Conservation (phyloP, 2,888 invertebrate species). For the Achlya flavicornis region DNA sequence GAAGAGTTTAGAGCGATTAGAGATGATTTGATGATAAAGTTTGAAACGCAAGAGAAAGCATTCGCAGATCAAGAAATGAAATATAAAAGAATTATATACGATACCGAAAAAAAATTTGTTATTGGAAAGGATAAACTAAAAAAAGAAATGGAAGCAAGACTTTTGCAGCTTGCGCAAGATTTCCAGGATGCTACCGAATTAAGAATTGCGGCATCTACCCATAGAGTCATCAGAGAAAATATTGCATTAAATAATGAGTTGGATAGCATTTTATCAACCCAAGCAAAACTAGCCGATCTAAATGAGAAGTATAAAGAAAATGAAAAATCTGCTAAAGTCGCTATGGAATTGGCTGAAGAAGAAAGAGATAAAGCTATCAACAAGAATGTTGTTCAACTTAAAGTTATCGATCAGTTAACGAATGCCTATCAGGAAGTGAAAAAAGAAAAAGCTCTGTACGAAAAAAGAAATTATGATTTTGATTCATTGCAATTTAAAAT, state of each 20-base stretch:
- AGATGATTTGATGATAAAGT: constrained; percentile 92
- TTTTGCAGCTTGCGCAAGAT: constrained; percentile 91
- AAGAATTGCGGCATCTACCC: constrained; percentile 94
- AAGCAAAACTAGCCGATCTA: constrained; percentile 85
- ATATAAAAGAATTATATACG: constrained; percentile 91
- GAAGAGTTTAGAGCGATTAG: constrained; percentile 96
- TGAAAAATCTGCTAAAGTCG: constrained; percentile 80
- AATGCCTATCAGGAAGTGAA: constrained; percentile 81
- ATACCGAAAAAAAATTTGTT: constrained; percentile 89
- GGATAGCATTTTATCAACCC: constrained; percentile 85
- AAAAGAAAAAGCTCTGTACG: constrained; percentile 69
- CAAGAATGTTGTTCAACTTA: constrained; percentile 85
- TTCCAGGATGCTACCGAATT: constrained; percentile 94
- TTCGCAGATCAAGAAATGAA: constrained; percentile 90
- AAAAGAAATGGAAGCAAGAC: constrained; percentile 93
- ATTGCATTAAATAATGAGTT: constrained; percentile 91
- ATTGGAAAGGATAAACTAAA: constrained; percentile 92
- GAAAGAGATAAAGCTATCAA: constrained; percentile 86
- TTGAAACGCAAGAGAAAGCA: constrained; percentile 90
- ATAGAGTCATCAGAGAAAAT: constrained; percentile 93
- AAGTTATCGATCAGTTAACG: constrained; percentile 86
- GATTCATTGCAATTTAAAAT: constrained; percentile 69
- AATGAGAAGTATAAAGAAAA: constrained; percentile 84
- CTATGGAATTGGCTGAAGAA: constrained; percentile 82
- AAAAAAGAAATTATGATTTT: constrained; percentile 68